A percentile compares a stretch with the other conserved stretches of the same genome.
phyloP scores from a whole-genome alignment of 2,113 vertebrate genomes.

The Varanus salvator region DNA sequence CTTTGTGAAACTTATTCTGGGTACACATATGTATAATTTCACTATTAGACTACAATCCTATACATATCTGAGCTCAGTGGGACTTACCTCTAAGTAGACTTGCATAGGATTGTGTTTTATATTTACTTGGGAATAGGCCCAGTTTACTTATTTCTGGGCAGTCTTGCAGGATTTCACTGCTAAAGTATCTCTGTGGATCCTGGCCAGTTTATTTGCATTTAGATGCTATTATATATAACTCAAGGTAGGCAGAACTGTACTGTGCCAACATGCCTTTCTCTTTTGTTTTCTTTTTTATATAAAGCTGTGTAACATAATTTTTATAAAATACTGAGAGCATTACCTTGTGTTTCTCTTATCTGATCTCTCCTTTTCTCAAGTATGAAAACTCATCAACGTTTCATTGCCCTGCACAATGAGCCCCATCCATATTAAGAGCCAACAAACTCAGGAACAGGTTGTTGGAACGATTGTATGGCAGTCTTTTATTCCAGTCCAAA shows the following conservation, averaged over 20 bases:
- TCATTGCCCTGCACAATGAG: constrained; percentile 25
- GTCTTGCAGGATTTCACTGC: background rate
- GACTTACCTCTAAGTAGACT: background rate
- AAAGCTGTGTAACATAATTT: fast-evolving
- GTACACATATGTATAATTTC: background rate
- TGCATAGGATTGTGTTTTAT: background rate
- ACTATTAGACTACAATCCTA: background rate
- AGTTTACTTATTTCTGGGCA: background rate
- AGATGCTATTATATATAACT: constrained; percentile 42
- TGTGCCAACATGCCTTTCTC: constrained; percentile 23
- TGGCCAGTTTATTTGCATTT: constrained; percentile 44
- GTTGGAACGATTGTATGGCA: background rate
- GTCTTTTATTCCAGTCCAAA: background rate
- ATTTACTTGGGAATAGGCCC: background rate
- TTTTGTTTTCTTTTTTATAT: constrained; percentile 13
- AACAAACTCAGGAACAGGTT: too few species aligned
- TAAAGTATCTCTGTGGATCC: background rate
- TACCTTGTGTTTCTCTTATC: background rate
- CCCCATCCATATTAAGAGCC: background rate
- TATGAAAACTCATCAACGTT: constrained; percentile 17
- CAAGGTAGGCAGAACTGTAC: constrained; percentile 35
- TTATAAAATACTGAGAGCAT: background rate
- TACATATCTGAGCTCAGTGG: background rate
- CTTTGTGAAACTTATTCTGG: background rate
- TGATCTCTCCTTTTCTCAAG: constrained; percentile 29